Evolutionary conservation across 2,113 vertebrate species (phyloP).

Genomic region (Hyperopisus bebe): DNA sequence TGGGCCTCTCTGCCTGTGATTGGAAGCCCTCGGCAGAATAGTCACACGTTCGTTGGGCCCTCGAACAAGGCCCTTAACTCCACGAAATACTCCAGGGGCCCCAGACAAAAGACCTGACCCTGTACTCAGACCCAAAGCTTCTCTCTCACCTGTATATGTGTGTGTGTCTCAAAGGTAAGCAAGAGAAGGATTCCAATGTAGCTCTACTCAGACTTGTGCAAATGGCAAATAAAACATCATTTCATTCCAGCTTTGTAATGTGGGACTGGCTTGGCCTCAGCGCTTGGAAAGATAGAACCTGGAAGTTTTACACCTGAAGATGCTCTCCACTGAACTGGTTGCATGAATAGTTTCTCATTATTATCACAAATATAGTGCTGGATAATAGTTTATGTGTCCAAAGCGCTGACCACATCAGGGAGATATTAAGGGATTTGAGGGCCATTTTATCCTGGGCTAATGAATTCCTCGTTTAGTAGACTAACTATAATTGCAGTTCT

Average conservation of each 20-base stretch:
- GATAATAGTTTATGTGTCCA: background rate
- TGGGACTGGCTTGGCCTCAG: background rate
- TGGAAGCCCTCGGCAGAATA: background rate
- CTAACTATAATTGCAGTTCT: background rate
- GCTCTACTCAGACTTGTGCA: background rate
- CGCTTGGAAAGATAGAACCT: background rate
- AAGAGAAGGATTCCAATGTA: background rate
- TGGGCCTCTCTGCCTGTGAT: background rate
- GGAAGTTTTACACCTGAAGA: background rate
- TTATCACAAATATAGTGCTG: background rate
- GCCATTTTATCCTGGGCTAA: background rate
- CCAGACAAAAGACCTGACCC: background rate
- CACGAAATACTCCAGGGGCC: background rate
- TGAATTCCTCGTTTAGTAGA: background rate
- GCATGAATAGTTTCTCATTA: background rate
- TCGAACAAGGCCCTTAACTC: background rate
- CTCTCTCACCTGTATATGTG: background rate
- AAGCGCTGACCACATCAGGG: background rate
- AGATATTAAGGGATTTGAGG: background rate
- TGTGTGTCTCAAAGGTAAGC: background rate
- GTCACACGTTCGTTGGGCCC: background rate
- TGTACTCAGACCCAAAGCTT: background rate
- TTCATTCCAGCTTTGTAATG: background rate
- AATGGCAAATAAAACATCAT: background rate
- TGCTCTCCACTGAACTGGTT: background rate